Evolutionary conservation across 2,113 vertebrate genomes (phyloP).

Genomic region (Microcebus jonahi): DNA sequence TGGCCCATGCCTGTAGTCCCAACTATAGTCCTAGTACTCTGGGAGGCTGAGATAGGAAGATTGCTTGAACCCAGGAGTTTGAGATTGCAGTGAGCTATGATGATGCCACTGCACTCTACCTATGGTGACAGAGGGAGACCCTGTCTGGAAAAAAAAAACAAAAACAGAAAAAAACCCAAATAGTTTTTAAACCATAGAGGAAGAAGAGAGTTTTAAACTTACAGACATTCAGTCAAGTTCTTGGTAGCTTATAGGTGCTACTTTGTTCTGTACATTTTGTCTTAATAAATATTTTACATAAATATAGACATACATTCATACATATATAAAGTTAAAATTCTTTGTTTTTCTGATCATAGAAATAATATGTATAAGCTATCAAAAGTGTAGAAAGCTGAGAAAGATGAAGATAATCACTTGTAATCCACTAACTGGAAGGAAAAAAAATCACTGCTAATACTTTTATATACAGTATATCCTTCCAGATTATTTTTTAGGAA

Average conservation of each 20-base stretch:
- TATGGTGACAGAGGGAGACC: no score
- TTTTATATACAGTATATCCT: not conserved
- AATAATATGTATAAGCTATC: not conserved
- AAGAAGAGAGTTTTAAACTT: not conserved
- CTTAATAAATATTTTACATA: not conserved
- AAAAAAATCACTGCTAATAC: not conserved
- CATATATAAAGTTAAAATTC: not conserved
- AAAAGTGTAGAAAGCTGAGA: not conserved
- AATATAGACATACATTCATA: not conserved
- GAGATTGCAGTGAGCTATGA: no score
- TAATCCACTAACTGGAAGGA: not conserved
- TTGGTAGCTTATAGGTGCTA: not conserved
- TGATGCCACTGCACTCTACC: no score
- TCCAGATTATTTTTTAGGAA: not conserved
- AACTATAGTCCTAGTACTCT: no score
- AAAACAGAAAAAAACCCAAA: not conserved
- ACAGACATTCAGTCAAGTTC: not conserved
- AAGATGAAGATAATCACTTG: not conserved
- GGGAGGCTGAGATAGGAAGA: no score
- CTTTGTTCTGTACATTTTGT: not conserved
- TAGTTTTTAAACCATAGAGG: not conserved
- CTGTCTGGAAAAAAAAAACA: no score
- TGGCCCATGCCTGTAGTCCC: no score
- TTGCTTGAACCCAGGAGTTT: no score
- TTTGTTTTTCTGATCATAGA: conserved; percentile 10